Conservation (phyloP, 2,888 invertebrate genomes). For the Drosophila aldrichi region DNA sequence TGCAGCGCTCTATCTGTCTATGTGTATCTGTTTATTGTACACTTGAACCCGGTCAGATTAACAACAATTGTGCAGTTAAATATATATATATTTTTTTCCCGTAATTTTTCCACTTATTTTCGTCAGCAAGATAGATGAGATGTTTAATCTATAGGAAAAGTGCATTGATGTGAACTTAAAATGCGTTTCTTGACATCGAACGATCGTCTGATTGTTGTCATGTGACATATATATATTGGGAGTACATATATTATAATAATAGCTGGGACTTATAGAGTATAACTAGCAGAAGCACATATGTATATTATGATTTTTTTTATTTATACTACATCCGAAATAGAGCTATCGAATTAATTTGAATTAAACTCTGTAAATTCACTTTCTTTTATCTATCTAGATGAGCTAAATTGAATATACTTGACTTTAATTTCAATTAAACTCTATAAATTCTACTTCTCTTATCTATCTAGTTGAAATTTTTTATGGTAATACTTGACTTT, state of each 20-base stretch:
- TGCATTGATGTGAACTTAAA: slow-evolving; percentile 54
- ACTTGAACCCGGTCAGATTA: slow-evolving; percentile 42
- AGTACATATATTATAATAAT: background rate
- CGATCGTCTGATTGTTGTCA: background rate
- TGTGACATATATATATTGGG: background rate
- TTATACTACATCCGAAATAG: no score
- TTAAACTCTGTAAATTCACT: no score
- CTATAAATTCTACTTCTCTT: background rate
- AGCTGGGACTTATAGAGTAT: no score
- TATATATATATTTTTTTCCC: slow-evolving; percentile 28
- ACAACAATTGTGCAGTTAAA: slow-evolving; percentile 47
- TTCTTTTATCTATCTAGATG: background rate
- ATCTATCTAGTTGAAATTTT: background rate
- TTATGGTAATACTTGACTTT: background rate
- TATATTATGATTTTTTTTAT: no score
- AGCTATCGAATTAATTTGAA: no score
- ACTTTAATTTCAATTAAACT: background rate
- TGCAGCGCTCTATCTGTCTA: slow-evolving; percentile 6
- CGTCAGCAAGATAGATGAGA: slow-evolving; percentile 12
- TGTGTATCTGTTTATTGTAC: slow-evolving; percentile 16
- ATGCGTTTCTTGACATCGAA: slow-evolving; percentile 61
- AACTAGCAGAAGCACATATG: no score
- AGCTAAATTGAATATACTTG: background rate
- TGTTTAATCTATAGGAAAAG: slow-evolving; percentile 39
- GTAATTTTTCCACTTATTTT: slow-evolving; percentile 28